Percentiles rank a stretch among this genome's conserved stretches.
Evolutionary conservation across 2,113 vertebrate genomes (phyloP).

Genomic region (Sula dactylatra): DNA sequence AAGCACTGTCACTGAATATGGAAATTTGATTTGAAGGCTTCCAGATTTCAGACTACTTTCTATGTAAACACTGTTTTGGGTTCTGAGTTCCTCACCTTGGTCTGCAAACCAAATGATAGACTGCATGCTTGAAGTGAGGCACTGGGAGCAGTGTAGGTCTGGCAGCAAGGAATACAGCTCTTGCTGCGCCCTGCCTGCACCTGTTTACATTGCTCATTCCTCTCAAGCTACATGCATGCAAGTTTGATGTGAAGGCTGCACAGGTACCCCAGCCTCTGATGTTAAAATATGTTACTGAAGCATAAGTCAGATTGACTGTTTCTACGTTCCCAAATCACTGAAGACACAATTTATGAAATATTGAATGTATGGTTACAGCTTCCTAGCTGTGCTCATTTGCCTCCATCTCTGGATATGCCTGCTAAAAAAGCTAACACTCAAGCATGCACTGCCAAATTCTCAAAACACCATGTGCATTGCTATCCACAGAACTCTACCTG

Average conservation of each 20-base stretch:
- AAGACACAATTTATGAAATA: background rate
- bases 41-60: background rate
- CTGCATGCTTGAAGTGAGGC: background rate
- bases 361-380: background rate
- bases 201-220: background rate
- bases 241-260: background rate
- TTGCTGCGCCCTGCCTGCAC: background rate
- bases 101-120: background rate
- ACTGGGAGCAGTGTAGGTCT: background rate
- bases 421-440: background rate
- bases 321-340: background rate
- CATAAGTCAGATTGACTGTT: background rate
- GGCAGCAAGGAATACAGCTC: background rate
- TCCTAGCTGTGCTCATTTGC: background rate
- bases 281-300: background rate
- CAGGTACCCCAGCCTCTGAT: background rate
- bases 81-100: background rate
- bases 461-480: background rate
- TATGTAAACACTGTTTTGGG: background rate
- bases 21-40: background rate
- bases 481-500: background rate
- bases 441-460: background rate
- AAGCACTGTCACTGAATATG: background rate
- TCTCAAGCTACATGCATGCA: background rate
- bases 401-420: background rate